Base-by-base conservation (phyloP, 2,113 vertebrate genomes). In the Megaceryle torquata region DNA sequence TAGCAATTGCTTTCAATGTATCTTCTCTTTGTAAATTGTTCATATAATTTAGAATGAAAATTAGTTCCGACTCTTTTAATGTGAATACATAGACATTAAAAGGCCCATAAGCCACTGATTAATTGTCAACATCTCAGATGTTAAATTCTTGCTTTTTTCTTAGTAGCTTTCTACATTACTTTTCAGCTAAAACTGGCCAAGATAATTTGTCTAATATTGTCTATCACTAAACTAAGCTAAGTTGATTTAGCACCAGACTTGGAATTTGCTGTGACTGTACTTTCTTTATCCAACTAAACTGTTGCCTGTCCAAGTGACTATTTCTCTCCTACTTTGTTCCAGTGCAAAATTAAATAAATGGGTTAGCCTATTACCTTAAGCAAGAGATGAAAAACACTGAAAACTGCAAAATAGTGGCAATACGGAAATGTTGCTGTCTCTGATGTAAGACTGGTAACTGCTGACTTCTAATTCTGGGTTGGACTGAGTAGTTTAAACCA, bases 41-140 rank as follows among this genome's bases (percentile, higher is more conserved):
- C 68, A 86, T 69, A 69, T 69, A 77, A 80, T 61, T 91, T 77
- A 65, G 80, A 81, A 92, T 13, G 41, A 93, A 92, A 93, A 86
- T 86, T 61, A 93, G 46, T 90, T 77, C 78, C 67, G 85, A 79
- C 13, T 76, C 82, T 70, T 87, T 79, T 50, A 86, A 61, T 63
- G n/a, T 57, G 35, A 59, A 54, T 63, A 59, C 14, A 7, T 70
- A 77, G 83, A 80, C 50, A 39, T 78, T 78, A 72, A 86, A 65
- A 82, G 22, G 16, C 22, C 41, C 14, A 9, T 48, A 88, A 81
- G 25, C 10, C 60, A 70, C 39, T 88, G 50, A 78, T 67, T 59
- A 91, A 80, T 63, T 80, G 20, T 92, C 54, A 86, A 43, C 26
- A 71, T 84, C 69, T 80, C 61, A 82, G 43, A 74, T 2, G 0